Evolutionary conservation across 2,797 vertebrate species (phyloP).

Genomic region (Megaceryle alcyon): DNA sequence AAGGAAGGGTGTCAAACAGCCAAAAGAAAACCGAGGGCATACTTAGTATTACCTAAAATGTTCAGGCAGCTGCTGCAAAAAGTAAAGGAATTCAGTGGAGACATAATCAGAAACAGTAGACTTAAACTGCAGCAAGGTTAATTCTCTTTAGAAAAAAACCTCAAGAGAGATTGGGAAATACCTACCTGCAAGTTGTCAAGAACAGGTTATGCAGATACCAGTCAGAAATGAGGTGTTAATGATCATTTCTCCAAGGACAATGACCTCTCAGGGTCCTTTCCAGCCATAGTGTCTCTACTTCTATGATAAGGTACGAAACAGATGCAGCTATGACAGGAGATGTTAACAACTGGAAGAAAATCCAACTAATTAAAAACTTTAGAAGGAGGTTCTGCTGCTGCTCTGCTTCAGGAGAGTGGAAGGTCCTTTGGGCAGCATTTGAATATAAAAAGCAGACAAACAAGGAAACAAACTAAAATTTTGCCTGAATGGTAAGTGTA

Average conservation of each 20-base stretch:
- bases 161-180: neutral
- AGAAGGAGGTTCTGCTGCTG: neutral
- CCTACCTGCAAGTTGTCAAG: neutral
- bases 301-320: neutral
- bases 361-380: neutral
- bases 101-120: neutral
- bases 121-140: neutral
- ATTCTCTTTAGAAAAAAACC: neutral
- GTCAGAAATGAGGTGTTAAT: neutral
- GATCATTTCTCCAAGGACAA: neutral
- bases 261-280: neutral
- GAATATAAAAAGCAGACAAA: neutral
- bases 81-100: neutral
- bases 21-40: neutral
- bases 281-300: neutral
- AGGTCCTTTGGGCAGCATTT: neutral
- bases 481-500: neutral
- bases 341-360: neutral
- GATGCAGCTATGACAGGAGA: neutral
- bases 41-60: neutral
- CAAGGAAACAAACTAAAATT: neutral
- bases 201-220: neutral
- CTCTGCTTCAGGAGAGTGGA: neutral
- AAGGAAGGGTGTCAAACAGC: neutral
- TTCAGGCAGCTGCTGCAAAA: neutral